phyloP scores from a whole-genome alignment of 2,888 invertebrate species.

The Pheosia gnoma region DNA sequence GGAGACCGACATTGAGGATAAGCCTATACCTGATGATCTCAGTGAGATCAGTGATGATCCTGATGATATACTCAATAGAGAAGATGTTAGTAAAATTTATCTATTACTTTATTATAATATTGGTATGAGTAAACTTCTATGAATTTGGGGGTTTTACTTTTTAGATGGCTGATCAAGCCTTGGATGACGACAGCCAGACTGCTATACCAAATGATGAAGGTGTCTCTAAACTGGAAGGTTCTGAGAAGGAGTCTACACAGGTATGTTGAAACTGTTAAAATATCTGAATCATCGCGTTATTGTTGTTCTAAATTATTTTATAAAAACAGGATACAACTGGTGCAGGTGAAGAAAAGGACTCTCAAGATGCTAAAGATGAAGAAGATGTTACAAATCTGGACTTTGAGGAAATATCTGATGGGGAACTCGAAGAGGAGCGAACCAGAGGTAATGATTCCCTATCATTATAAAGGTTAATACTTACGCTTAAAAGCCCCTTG shows the following conservation, averaged over 20 bases:
- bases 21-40: constrained; percentile 87
- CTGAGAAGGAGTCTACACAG: constrained; percentile 75
- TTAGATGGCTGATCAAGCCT: constrained; percentile 74
- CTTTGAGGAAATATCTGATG: constrained; percentile 96
- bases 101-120: not conserved
- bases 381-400: constrained; percentile 90
- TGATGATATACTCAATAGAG: constrained; percentile 93
- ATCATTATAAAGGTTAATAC: not conserved
- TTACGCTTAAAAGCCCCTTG: not conserved
- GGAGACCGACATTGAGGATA: constrained; percentile 78
- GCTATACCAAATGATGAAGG: constrained; percentile 60
- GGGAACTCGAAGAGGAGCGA: constrained; percentile 93
- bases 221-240: constrained; percentile 60
- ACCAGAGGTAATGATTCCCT: constrained; percentile 65
- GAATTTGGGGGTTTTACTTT: not conserved
- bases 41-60: constrained; percentile 96
- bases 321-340: constrained; percentile 68
- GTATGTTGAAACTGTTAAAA: constrained; percentile 36
- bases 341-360: constrained; percentile 71
- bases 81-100: constrained; percentile 80
- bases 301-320: too few relatives aligned
- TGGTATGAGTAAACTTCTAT: too few relatives aligned
- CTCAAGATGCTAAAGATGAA: constrained; percentile 85
- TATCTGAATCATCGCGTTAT: too few relatives aligned
- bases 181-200: constrained; percentile 72